Evolutionary conservation across 92 coral and sea anemone species (phyloP).

Genomic region (Palythoa heliodiscus): DNA sequence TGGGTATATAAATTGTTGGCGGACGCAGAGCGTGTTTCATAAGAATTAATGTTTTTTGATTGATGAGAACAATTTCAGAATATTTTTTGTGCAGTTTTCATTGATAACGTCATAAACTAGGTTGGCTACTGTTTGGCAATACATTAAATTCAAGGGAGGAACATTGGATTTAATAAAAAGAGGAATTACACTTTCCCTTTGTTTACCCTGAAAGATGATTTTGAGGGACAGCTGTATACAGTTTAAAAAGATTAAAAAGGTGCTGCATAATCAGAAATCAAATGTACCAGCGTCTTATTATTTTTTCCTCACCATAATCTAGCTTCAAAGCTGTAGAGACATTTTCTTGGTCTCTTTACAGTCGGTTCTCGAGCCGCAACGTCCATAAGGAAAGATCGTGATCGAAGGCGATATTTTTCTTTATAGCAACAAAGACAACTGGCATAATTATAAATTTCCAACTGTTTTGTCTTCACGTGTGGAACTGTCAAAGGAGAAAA

Average conservation of each 20-base stretch:
- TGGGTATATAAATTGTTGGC: too few relatives aligned
- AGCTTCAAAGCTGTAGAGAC: conserved; percentile 28
- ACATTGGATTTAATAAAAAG: too few relatives aligned
- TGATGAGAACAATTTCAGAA: too few relatives aligned
- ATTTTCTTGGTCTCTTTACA: conserved; percentile 27
- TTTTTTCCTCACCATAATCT: conserved; percentile 23
- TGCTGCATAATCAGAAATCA: conserved; percentile 12
- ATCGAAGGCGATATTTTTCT: neutral
- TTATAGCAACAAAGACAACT: neutral
- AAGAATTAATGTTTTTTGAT: too few relatives aligned
- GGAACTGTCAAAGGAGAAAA: too few relatives aligned
- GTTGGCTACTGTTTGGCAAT: too few relatives aligned
- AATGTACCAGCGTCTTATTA: conserved; percentile 5
- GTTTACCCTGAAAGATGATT: neutral
- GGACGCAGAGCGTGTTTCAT: too few relatives aligned
- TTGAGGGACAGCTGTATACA: conserved; percentile 14
- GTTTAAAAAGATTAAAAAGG: neutral
- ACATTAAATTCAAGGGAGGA: too few relatives aligned
- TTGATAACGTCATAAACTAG: too few relatives aligned
- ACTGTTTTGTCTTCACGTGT: too few relatives aligned
- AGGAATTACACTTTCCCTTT: too few relatives aligned
- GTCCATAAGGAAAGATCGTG: conserved; percentile 16
- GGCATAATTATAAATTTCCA: conserved; percentile 1
- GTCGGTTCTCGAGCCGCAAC: conserved; percentile 26
- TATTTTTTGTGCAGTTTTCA: too few relatives aligned